Conservation (phyloP, 1,140 invertebrate species). For the Propsilocerus akamusi region DNA sequence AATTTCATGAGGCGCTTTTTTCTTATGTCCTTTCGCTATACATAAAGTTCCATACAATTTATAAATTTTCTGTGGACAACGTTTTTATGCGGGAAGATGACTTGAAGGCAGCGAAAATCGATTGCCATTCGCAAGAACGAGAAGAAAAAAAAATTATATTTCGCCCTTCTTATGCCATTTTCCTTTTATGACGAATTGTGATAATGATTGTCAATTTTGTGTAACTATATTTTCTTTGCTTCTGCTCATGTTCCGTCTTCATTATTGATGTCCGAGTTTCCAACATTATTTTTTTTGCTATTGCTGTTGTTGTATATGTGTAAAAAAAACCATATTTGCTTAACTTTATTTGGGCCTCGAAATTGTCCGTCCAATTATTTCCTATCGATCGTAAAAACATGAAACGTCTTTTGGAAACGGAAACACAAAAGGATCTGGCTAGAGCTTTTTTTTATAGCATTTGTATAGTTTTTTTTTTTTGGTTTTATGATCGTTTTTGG, state of each 20-base stretch:
- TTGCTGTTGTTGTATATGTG: too few relatives aligned
- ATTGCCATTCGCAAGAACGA: background rate
- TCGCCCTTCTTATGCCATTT: background rate
- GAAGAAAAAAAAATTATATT: background rate
- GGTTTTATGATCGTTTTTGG: background rate
- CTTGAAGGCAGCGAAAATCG: background rate
- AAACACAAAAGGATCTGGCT: background rate
- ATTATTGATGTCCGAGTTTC: background rate
- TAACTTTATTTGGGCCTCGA: background rate
- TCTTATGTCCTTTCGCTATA: background rate
- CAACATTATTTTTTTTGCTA: too few relatives aligned
- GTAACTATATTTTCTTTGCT: background rate
- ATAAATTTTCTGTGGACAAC: background rate
- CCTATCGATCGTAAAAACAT: background rate
- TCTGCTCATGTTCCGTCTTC: background rate
- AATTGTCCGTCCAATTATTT: slow-evolving; percentile 2
- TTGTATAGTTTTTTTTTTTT: background rate
- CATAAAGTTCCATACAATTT: background rate
- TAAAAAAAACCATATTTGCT: background rate
- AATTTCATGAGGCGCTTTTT: background rate
- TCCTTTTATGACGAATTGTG: background rate
- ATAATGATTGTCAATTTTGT: background rate
- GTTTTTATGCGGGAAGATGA: background rate
- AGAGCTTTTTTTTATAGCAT: slow-evolving; percentile 1
- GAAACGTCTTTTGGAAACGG: background rate